These are phyloP conservation scores for Drosophila santomea DNA, from an alignment of 1,140 invertebrate genomes.

Conservation along the genomic window DNA sequence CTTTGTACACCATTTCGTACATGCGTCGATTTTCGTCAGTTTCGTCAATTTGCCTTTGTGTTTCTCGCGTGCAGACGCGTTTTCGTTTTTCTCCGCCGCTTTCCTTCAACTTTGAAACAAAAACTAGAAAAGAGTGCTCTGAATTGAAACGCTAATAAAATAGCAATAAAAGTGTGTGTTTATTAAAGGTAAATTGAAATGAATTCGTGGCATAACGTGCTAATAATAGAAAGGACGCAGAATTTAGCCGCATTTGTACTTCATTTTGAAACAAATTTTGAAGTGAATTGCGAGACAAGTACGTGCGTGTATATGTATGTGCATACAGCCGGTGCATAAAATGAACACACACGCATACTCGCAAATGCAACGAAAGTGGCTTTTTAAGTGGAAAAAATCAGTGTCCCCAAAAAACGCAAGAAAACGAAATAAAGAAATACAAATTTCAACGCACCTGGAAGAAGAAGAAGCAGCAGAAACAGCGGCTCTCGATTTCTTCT, in stretches of 20 bases:
- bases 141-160: background rate
- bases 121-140: slow-evolving; percentile 4
- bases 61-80: slow-evolving; percentile 76
- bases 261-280: slow-evolving; percentile 20
- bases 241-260: slow-evolving; percentile 22
- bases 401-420: slow-evolving; percentile 55
- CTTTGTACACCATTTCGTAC: slow-evolving; percentile 71
- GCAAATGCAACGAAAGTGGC: background rate
- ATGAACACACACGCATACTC: background rate
- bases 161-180: slow-evolving; percentile 5
- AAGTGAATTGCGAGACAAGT: slow-evolving; percentile 7
- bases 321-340: slow-evolving; percentile 33
- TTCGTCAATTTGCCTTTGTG: slow-evolving; percentile 71
- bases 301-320: background rate
- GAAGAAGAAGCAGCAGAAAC: slow-evolving; percentile 23
- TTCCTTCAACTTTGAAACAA: slow-evolving; percentile 10
- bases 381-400: slow-evolving; percentile 43
- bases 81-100: slow-evolving; percentile 60
- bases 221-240: slow-evolving; percentile 15
- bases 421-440: slow-evolving; percentile 36
- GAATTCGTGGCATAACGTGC: slow-evolving; percentile 16
- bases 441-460: slow-evolving; percentile 53
- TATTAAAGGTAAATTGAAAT: slow-evolving; percentile 24
- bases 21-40: slow-evolving; percentile 52
- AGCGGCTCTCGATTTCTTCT: slow-evolving; percentile 47